These are phyloP conservation scores for Poecilia picta DNA, from an alignment of 2,797 vertebrate genomes.

Conservation along the genomic window DNA sequence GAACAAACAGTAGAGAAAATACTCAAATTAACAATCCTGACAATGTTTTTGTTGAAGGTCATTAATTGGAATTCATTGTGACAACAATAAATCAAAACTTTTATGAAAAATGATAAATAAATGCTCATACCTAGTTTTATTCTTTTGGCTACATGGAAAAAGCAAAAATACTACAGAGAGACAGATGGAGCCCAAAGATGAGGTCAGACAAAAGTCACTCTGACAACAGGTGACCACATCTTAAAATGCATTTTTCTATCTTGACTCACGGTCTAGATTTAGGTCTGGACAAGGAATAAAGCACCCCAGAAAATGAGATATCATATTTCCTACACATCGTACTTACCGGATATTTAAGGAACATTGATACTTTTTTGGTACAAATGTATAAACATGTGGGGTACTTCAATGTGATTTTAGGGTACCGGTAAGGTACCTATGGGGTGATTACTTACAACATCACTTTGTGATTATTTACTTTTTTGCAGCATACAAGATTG, in stretches of 20 bases:
- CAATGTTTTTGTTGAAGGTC: too few relatives aligned
- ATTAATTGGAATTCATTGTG: too few relatives aligned
- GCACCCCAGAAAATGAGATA: background rate
- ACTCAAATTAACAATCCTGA: too few relatives aligned
- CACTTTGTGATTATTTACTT: background rate
- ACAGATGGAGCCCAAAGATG: slow-evolving; percentile 67
- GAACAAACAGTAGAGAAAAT: too few relatives aligned
- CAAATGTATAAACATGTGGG: background rate
- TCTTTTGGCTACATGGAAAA: slow-evolving; percentile 28
- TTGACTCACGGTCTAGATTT: background rate
- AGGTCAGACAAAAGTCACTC: slow-evolving; percentile 57
- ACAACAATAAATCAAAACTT: too few relatives aligned
- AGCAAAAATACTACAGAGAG: slow-evolving; percentile 18
- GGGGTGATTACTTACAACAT: background rate
- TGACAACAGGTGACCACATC: slow-evolving; percentile 57
- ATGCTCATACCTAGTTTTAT: too few relatives aligned
- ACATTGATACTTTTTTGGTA: background rate
- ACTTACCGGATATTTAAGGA: background rate
- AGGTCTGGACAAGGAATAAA: background rate
- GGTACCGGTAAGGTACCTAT: background rate
- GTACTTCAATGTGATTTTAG: background rate
- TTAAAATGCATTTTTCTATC: slow-evolving; percentile 23
- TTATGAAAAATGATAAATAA: too few relatives aligned
- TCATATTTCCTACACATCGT: background rate
- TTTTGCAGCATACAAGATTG: background rate